Percentiles rank a stretch among this genome's conserved stretches.
Conservation (phyloP, 2,113 vertebrate species). For the Ramphastos sulfuratus region DNA sequence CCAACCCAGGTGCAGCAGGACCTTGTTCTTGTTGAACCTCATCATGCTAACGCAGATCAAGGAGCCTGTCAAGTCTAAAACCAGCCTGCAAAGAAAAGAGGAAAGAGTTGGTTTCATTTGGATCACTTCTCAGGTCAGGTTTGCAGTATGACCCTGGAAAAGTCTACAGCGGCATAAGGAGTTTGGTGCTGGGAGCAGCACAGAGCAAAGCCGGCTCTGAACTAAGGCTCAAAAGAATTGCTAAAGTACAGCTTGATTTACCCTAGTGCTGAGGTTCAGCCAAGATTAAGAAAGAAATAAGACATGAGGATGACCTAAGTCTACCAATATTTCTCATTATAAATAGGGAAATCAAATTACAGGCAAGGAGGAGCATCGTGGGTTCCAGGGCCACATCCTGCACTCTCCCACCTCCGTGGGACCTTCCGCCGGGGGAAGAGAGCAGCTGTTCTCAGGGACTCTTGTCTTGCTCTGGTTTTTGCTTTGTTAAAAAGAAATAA, state of each 20-base stretch:
- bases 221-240: not conserved
- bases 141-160: accelerated
- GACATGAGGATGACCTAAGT: not conserved
- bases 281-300: not conserved
- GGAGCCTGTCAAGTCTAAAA: not conserved
- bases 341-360: not conserved
- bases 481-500: not conserved
- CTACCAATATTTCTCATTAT: not conserved
- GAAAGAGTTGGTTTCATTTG: not conserved
- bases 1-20: too few relatives aligned
- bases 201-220: not conserved
- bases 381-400: not conserved
- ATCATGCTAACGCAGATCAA: not conserved
- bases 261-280: accelerated
- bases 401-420: not conserved
- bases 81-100: not conserved
- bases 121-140: accelerated
- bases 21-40: too few relatives aligned
- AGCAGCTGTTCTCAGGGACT: not conserved
- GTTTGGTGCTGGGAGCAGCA: not conserved
- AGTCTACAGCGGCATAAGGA: accelerated
- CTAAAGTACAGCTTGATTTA: not conserved
- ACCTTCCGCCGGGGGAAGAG: not conserved
- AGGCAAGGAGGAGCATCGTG: accelerated
- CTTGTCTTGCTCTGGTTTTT: not conserved